Base-by-base conservation (phyloP, 2,113 vertebrate species). In the Pseudopipra pipra region DNA sequence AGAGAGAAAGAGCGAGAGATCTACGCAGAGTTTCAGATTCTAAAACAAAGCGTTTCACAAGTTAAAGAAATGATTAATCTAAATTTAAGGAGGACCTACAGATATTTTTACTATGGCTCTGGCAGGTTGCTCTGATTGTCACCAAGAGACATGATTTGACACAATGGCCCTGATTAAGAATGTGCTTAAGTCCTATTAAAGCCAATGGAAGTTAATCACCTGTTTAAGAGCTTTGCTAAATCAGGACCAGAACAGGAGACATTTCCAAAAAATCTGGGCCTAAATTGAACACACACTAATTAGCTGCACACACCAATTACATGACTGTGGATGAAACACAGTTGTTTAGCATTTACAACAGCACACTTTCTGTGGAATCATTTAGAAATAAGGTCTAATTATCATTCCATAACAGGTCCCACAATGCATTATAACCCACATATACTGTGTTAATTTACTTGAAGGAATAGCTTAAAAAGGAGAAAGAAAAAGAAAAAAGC, bases 201-300 rank as follows among this genome's bases (percentile, higher is more conserved):
- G 96, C 90, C 96, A 95, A 90, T 93, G 92, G 95, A 94, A 94
- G 92, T 95, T 96, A 97, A 96, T 96, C 88, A 96, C 91, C 92
- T 94, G 95, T 96, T 96, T 96, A 95, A 96, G 93, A 90, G 96
- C 96, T 96, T 97, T 97, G 85, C 93, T 97, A 97, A 97, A 96
- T 97, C 92, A 96, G 96, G 95, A 97, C 87, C 95, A 95, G 90
- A 95, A 96, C 41, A 90, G 90, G 90, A 96, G 95, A 93, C 72
- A 94, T 96, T 96, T 95, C 96, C 95, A 96, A 97, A 97, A 97
- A 96, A 93, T 94, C 88, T 90, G 52, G 79, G 82, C 85, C 92
- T 94, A 84, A 96, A 94, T 5, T 78, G 93, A 92, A 96, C 79
- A 56, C 84, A 77, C 52, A 12, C 65, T 95, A 93, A 96, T 96